A percentile compares a stretch with the other conserved stretches of the same genome.
Conservation (phyloP, 1,140 invertebrate genomes). For the Galendromus occidentalis region DNA sequence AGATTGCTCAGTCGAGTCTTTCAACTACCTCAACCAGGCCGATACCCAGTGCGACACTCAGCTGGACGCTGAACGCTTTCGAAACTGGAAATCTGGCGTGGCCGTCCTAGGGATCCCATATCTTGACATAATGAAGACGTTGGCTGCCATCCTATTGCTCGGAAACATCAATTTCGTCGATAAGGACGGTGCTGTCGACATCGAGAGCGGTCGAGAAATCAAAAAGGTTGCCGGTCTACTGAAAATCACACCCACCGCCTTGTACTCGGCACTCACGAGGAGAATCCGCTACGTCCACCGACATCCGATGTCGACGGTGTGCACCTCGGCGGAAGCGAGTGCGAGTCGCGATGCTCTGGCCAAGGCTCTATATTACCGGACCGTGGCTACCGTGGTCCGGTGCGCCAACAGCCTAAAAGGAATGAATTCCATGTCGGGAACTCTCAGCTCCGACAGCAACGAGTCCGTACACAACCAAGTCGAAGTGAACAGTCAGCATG, state of each 20-base stretch:
- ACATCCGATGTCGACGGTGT: conserved; percentile 59
- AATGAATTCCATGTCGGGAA: conserved; percentile 58
- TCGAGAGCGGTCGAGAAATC: conserved; percentile 35
- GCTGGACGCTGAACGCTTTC: conserved; percentile 36
- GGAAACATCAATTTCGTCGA: conserved; percentile 78
- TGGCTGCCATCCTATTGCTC: conserved; percentile 68
- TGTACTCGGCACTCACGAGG: conserved; percentile 59
- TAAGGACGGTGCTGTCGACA: conserved; percentile 32
- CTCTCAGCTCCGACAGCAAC: conserved; percentile 68
- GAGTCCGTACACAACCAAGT: conserved; percentile 67
- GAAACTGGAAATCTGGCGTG: conserved; percentile 52
- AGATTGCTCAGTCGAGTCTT: conserved; percentile 53
- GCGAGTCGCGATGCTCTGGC: conserved; percentile 68
- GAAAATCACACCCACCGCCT: conserved; percentile 49
- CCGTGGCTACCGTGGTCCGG: conserved; percentile 78
- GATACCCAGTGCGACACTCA: conserved; percentile 51
- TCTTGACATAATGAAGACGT: conserved; percentile 68
- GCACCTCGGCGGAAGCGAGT: conserved; percentile 60
- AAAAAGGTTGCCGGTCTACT: conserved; percentile 61
- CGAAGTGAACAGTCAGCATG: conserved; percentile 44
- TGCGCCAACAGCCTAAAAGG: conserved; percentile 75
- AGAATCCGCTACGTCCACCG: conserved; percentile 59
- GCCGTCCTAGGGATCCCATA: conserved; percentile 71
- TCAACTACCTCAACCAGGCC: conserved; percentile 54
- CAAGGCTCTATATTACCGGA: conserved; percentile 78